Evolutionary conservation across 2,113 vertebrate species (phyloP).

Genomic region (Hyperopisus bebe): DNA sequence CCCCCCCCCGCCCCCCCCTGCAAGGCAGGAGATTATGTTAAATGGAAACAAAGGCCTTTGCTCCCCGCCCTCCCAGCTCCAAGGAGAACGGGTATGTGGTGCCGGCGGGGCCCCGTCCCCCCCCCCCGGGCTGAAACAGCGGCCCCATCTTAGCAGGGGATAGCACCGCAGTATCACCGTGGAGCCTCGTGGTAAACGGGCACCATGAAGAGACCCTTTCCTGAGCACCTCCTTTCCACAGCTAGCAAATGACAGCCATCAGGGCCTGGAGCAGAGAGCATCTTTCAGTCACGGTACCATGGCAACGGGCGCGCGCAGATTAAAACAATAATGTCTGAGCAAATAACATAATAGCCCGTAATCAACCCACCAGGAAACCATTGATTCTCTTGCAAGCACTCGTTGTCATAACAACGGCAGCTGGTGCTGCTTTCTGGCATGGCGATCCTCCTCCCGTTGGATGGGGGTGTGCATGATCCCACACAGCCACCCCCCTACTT

Average conservation of each 20-base stretch:
- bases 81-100: background rate
- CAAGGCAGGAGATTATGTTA: slow-evolving; percentile 26
- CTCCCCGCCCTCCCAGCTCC: background rate
- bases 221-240: background rate
- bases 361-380: slow-evolving; percentile 47
- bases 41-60: slow-evolving; percentile 30
- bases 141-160: background rate
- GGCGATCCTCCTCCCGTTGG: background rate
- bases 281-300: slow-evolving; percentile 26
- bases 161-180: too few relatives aligned
- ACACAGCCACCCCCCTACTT: background rate
- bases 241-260: slow-evolving; percentile 14
- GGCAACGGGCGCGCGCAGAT: slow-evolving; percentile 41
- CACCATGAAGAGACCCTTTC: background rate
- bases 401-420: slow-evolving; percentile 51
- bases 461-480: background rate
- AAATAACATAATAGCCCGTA: slow-evolving; percentile 50
- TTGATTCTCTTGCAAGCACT: slow-evolving; percentile 36
- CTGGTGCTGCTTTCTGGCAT: slow-evolving; percentile 29
- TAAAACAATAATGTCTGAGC: slow-evolving; percentile 44
- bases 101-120: background rate
- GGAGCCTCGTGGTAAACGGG: background rate
- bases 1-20: background rate
- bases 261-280: slow-evolving; percentile 1
- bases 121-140: background rate